A percentile compares a stretch with the other conserved stretches of the same genome.
Evolutionary conservation across 2,797 vertebrate species (phyloP).

Genomic region (Stomatorhinus walkeri): DNA sequence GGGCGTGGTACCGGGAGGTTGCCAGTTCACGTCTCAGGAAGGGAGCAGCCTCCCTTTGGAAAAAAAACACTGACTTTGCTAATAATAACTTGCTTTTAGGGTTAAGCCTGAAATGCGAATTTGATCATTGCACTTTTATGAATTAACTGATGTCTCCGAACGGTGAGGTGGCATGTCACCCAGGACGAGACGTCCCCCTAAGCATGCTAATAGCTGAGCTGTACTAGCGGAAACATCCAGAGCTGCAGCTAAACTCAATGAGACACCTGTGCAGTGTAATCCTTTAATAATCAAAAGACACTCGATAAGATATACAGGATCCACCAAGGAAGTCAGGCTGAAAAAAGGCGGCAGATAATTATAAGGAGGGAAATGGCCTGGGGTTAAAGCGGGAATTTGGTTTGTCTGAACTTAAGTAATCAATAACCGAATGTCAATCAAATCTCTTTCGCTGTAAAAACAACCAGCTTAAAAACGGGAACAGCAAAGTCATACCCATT

Average conservation of each 20-base stretch:
- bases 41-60: neutral
- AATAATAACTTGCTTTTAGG: neutral
- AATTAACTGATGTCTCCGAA: neutral
- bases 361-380: conserved; percentile 6
- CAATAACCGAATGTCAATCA: conserved; percentile 13
- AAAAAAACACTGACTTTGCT: neutral
- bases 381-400: neutral
- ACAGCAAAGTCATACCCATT: neutral
- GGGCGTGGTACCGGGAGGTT: neutral
- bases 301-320: conserved; percentile 51
- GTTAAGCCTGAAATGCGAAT: neutral
- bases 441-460: neutral
- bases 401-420: neutral
- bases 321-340: conserved; percentile 27
- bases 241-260: neutral
- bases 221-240: neutral
- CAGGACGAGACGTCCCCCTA: neutral
- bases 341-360: neutral
- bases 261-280: neutral
- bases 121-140: neutral
- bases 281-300: conserved; percentile 9
- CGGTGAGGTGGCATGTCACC: neutral
- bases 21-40: neutral
- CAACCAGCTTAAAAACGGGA: neutral
- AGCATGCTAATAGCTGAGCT: neutral